These are phyloP conservation scores for Melanchra persicariae DNA, from an alignment of 2,888 invertebrate species.

Conservation along the genomic window DNA sequence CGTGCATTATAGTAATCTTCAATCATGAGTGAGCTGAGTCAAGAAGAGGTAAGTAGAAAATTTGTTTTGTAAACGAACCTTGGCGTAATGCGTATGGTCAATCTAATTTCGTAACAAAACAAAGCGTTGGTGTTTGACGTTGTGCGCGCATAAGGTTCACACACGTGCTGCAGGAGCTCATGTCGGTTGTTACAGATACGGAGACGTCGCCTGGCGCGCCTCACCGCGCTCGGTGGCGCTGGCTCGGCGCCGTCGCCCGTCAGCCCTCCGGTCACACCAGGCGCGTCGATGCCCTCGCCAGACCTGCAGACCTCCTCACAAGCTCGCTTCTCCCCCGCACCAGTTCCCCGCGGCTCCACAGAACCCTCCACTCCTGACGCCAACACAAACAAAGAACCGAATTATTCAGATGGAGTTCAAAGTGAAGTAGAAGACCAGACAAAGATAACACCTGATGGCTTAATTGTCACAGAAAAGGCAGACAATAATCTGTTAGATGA, in stretches of 20 bases:
- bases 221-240: slow-evolving; percentile 91
- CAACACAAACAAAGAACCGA: slow-evolving; percentile 83
- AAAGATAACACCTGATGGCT: slow-evolving; percentile 85
- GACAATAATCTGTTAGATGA: slow-evolving; percentile 88
- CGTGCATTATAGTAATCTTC: slow-evolving; percentile 71
- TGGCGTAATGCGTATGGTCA: slow-evolving; percentile 87
- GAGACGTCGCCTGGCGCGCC: slow-evolving; percentile 93
- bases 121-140: slow-evolving; percentile 85
- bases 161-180: slow-evolving; percentile 79
- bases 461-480: slow-evolving; percentile 89
- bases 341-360: slow-evolving; percentile 76
- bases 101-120: slow-evolving; percentile 91
- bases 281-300: slow-evolving; percentile 82
- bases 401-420: slow-evolving; percentile 82
- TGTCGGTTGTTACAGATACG: slow-evolving; percentile 92
- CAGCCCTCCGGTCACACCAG: slow-evolving; percentile 87
- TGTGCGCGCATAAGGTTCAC: slow-evolving; percentile 73
- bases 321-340: slow-evolving; percentile 75
- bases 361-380: slow-evolving; percentile 80
- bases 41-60: slow-evolving; percentile 95
- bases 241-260: slow-evolving; percentile 86
- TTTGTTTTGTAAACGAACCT: slow-evolving; percentile 85
- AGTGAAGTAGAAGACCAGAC: slow-evolving; percentile 81
- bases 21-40: slow-evolving; percentile 95
- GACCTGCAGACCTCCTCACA: slow-evolving; percentile 72